Conservation (phyloP, 2,113 vertebrate species). For the Rafetus swinhoei region DNA sequence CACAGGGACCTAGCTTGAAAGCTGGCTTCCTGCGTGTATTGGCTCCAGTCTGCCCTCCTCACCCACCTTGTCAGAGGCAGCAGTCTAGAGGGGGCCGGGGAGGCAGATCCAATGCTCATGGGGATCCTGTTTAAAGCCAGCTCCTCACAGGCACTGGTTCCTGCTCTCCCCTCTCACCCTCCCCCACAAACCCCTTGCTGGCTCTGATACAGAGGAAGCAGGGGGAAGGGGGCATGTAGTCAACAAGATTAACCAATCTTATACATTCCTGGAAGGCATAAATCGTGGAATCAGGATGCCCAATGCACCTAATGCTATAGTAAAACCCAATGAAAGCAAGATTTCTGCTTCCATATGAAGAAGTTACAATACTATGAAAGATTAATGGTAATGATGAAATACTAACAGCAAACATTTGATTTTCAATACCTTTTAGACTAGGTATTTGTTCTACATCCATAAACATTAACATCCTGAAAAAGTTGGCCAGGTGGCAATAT, state of each 20-base stretch:
- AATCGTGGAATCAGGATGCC: not conserved
- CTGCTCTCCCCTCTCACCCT: too few species aligned
- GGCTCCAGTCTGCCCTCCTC: too few species aligned
- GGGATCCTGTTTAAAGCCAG: too few species aligned
- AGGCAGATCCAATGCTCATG: too few species aligned
- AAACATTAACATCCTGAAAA: not conserved
- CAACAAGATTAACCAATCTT: not conserved
- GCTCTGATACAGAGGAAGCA: too few species aligned
- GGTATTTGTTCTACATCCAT: not conserved
- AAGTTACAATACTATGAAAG: not conserved
- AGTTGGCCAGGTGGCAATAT: not conserved
- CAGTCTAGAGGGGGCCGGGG: too few species aligned
- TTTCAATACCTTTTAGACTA: not conserved
- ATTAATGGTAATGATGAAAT: not conserved
- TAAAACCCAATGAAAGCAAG: not conserved
- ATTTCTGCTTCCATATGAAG: not conserved
- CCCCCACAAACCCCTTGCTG: too few species aligned
- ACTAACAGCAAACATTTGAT: not conserved
- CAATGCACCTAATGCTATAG: not conserved
- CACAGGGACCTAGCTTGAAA: too few species aligned
- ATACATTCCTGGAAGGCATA: slow-evolving; percentile 2
- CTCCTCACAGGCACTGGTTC: too few species aligned
- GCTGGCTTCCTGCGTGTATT: too few species aligned
- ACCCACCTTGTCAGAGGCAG: too few species aligned
- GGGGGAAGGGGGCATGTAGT: too few species aligned